Percentiles rank a stretch among this genome's conserved stretches.
These are phyloP conservation scores for Thamnophis sirtalis DNA, from an alignment of 2,113 vertebrate species.

Conservation along the genomic window DNA sequence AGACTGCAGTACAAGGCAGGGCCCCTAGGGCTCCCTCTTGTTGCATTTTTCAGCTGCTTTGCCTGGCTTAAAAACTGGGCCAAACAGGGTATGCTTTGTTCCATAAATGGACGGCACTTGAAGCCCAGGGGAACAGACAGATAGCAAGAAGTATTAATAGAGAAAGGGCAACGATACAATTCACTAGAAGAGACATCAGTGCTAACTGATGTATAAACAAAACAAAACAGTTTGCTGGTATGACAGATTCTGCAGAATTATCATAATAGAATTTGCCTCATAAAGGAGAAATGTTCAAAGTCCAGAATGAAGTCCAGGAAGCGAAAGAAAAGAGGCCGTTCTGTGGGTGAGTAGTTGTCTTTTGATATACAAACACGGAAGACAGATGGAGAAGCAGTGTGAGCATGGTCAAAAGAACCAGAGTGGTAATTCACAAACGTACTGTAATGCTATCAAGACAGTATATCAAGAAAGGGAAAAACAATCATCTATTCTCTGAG, in stretches of 20 bases:
- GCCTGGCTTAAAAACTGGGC: background rate
- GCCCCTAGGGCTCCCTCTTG: conserved; percentile 53
- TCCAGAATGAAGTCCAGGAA: conserved; percentile 44
- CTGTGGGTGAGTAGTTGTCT: background rate
- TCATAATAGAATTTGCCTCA: conserved; percentile 27
- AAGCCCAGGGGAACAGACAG: background rate
- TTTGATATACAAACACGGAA: conserved; percentile 13
- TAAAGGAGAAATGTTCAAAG: conserved; percentile 25
- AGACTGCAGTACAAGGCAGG: background rate
- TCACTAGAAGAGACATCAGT: background rate
- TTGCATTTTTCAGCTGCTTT: conserved; percentile 48
- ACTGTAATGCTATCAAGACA: conserved; percentile 26
- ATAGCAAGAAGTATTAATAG: conserved; percentile 8
- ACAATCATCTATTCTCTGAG: background rate
- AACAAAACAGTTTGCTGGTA: conserved; percentile 22
- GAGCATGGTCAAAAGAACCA: conserved; percentile 28
- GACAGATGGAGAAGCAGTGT: background rate
- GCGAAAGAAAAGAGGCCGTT: conserved; percentile 13
- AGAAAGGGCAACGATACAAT: conserved; percentile 27
- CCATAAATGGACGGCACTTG: background rate
- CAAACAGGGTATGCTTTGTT: background rate
- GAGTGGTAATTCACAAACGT: background rate
- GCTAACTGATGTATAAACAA: conserved; percentile 33
- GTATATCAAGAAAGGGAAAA: background rate
- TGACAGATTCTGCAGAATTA: conserved; percentile 12